These are phyloP conservation scores for Tachina grossa DNA, from an alignment of 2,888 invertebrate species.

Conservation along the genomic window DNA sequence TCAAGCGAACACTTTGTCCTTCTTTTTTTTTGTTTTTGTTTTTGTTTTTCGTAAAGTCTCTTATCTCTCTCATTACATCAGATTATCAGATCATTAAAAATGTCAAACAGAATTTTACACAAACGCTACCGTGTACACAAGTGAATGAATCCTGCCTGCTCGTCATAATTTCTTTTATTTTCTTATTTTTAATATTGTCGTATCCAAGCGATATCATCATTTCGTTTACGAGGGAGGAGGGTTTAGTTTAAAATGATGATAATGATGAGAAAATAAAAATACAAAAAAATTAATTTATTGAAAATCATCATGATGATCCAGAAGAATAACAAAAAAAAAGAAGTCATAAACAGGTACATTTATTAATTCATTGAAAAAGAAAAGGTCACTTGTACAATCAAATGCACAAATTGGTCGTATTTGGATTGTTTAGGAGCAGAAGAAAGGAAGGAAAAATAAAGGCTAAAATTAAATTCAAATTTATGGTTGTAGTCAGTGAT, in stretches of 20 bases:
- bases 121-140: constrained; percentile 72
- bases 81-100: constrained; percentile 72
- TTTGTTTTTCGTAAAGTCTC: constrained; percentile 46
- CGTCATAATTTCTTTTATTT: constrained; percentile 29
- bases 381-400: constrained; percentile 37
- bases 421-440: neutral
- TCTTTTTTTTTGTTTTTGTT: constrained; percentile 14
- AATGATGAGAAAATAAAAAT: neutral
- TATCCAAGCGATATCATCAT: constrained; percentile 29
- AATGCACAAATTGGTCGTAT: constrained; percentile 47
- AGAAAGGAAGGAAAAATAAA: neutral
- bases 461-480: constrained; percentile 1
- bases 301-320: constrained; percentile 24
- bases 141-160: constrained; percentile 57
- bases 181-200: neutral
- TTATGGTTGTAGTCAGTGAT: neutral
- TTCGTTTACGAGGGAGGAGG: constrained; percentile 42
- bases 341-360: constrained; percentile 39
- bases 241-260: neutral
- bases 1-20: constrained; percentile 36
- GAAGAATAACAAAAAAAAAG: neutral
- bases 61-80: constrained; percentile 65
- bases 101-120: constrained; percentile 72
- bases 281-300: neutral
- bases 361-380: neutral